Conservation (phyloP, 2,113 vertebrate genomes). For the Microcebus jonahi region DNA sequence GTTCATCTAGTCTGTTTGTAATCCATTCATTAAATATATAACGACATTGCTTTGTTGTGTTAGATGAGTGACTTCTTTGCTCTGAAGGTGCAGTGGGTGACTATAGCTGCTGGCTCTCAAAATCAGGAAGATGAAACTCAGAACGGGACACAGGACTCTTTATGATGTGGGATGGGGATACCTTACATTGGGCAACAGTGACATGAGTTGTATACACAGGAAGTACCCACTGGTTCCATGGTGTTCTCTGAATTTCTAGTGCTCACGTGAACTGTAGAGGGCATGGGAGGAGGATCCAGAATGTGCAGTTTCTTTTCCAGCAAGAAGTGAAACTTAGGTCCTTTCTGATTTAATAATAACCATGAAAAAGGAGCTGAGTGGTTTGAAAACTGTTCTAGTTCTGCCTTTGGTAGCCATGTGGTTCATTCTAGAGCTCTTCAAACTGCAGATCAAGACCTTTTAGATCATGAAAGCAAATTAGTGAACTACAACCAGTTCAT, state of each 20-base stretch:
- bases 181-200: not conserved
- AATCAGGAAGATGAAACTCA: conserved; percentile 48
- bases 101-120: not conserved
- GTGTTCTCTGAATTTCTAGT: not conserved
- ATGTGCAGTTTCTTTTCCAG: conserved; percentile 63
- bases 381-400: conserved; percentile 27
- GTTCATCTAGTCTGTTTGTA: conserved; percentile 22
- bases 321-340: conserved; percentile 72
- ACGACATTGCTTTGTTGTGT: not conserved
- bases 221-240: not conserved
- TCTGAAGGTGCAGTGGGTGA: not conserved
- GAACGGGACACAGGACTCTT: not conserved
- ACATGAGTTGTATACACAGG: not conserved
- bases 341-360: conserved; percentile 62
- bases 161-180: not conserved
- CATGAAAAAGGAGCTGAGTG: not conserved
- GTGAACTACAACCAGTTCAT: not conserved
- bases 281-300: not conserved
- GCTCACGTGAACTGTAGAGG: conserved; percentile 41
- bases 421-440: conserved; percentile 41
- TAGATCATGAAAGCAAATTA: conserved; percentile 44
- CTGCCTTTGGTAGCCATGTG: conserved; percentile 43
- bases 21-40: conserved; percentile 6
- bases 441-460: not conserved
- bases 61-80: conserved; percentile 9